phyloP scores from a whole-genome alignment of 2,113 vertebrate genomes.

The Pangasianodon gigas region DNA sequence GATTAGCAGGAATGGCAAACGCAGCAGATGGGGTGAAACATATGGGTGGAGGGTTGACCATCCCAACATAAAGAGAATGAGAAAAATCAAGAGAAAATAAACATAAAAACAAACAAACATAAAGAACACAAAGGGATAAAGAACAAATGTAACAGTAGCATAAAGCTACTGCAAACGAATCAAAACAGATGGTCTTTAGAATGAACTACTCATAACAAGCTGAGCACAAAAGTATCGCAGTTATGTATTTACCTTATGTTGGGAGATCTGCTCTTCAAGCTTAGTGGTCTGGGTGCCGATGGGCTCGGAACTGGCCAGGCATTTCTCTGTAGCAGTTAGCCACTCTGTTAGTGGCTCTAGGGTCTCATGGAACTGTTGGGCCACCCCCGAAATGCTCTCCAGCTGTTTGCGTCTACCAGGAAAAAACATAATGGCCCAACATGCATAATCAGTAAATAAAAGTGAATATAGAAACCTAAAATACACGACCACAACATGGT shows the following conservation, averaged over 20 bases:
- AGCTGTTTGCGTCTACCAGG: constrained; percentile 85
- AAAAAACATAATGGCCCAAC: background rate
- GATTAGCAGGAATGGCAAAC: constrained; percentile 50
- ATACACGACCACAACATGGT: background rate
- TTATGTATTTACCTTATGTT: constrained; percentile 82
- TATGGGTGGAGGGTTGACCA: constrained; percentile 41
- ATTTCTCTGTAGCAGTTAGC: constrained; percentile 85
- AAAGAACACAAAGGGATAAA: constrained; percentile 36
- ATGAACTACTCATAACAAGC: background rate
- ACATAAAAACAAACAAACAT: constrained; percentile 31
- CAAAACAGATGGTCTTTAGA: background rate
- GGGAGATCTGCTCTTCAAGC: constrained; percentile 87
- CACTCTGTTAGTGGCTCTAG: constrained; percentile 90
- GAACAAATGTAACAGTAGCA: constrained; percentile 13
- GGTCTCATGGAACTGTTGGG: constrained; percentile 92
- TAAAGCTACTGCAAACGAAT: constrained; percentile 21
- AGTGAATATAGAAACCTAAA: background rate
- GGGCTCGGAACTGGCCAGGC: constrained; percentile 86
- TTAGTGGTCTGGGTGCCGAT: constrained; percentile 89
- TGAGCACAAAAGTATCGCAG: no score
- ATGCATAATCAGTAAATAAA: constrained; percentile 7
- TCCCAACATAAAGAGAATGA: constrained; percentile 61
- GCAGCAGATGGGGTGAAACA: constrained; percentile 38
- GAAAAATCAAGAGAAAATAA: constrained; percentile 29
- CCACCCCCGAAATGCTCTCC: constrained; percentile 89